A percentile compares a stretch with the other conserved stretches of the same genome.
Conservation (phyloP, 1,140 invertebrate species). For the Drosophila nigromelanica region DNA sequence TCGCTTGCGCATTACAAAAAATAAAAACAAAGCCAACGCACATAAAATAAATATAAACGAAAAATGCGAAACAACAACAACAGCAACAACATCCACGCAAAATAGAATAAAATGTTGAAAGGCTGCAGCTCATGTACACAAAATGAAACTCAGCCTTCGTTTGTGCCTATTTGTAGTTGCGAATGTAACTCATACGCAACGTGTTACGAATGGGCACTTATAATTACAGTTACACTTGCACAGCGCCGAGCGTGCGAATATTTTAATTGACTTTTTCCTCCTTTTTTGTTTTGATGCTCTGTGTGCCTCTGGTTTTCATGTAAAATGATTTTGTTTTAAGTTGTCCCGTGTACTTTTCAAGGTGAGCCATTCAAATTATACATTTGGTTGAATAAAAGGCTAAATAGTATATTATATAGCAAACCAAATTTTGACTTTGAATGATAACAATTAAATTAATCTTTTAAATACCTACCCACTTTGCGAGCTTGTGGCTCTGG, state of each 20-base stretch:
- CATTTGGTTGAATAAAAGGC: not conserved
- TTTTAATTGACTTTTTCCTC: constrained; percentile 62
- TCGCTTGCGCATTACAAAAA: constrained; percentile 71
- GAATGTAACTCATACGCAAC: constrained; percentile 57
- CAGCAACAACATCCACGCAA: not conserved
- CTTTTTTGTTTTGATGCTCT: constrained; percentile 10
- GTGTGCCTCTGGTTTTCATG: constrained; percentile 2
- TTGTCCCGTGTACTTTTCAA: not conserved
- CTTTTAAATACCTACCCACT: no score
- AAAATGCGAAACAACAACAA: constrained; percentile 20
- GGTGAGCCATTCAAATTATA: not conserved
- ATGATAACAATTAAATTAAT: no score
- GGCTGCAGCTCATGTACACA: constrained; percentile 33
- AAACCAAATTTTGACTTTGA: not conserved
- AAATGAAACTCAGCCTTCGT: constrained; percentile 33
- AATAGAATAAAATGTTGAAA: constrained; percentile 57
- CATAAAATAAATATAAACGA: constrained; percentile 60
- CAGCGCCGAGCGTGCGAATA: constrained; percentile 32
- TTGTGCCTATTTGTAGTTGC: constrained; percentile 30
- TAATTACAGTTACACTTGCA: constrained; percentile 52
- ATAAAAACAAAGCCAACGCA: constrained; percentile 56
- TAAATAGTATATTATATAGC: not conserved
- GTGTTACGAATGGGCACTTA: constrained; percentile 40
- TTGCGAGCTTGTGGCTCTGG: no score
- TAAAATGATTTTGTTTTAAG: not conserved